phyloP scores from a whole-genome alignment of 2,113 vertebrate genomes.

The Salvator merianae region DNA sequence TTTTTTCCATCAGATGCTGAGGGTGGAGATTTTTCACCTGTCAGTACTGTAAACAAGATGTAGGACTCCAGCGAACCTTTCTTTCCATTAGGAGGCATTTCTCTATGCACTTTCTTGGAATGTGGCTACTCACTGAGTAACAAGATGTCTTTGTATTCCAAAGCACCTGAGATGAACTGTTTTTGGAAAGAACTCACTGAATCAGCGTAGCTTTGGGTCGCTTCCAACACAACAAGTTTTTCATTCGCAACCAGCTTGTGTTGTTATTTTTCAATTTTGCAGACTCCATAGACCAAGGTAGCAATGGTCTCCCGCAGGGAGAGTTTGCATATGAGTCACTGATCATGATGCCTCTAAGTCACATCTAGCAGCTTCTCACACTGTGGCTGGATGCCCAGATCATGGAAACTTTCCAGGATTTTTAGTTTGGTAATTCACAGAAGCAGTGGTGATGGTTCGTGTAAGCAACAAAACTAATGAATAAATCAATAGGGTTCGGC shows the following conservation, averaged over 20 bases:
- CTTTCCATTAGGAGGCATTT: neutral
- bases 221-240: neutral
- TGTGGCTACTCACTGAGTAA: neutral
- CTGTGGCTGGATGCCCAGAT: neutral
- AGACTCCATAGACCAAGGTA: constrained; percentile 3
- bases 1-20: too few relatives aligned
- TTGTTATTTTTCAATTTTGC: constrained; percentile 19
- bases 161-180: neutral
- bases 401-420: constrained; percentile 5
- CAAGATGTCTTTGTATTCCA: neutral
- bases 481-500: constrained; percentile 26
- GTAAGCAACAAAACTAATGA: neutral
- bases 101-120: neutral
- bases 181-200: neutral
- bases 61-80: neutral
- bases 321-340: rapidly evolving
- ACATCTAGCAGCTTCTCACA: neutral
- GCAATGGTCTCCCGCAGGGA: neutral
- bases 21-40: too few relatives aligned
- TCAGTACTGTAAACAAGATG: too few relatives aligned
- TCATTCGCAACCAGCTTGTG: neutral
- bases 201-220: neutral
- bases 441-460: neutral
- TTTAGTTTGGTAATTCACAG: constrained; percentile 3
- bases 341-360: rapidly evolving